phyloP scores from a whole-genome alignment of 2,888 invertebrate genomes.

The Leptogaster cylindrica region DNA sequence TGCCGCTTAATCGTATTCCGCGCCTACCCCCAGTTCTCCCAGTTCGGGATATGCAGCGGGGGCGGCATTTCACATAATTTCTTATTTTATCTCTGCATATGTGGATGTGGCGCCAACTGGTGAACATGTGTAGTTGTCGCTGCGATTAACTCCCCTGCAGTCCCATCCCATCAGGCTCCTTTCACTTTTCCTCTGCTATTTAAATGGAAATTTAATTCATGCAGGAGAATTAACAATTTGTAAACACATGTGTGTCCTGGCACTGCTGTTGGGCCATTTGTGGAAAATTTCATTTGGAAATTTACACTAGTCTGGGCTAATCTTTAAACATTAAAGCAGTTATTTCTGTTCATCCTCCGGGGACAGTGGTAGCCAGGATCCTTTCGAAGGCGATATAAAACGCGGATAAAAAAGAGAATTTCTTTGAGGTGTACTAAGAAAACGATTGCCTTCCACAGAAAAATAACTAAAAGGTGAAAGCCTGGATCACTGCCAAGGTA shows the following conservation, averaged over 20 bases:
- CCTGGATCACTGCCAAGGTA: slow-evolving; percentile 33
- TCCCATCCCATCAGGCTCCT: not conserved
- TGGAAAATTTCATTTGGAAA: slow-evolving; percentile 19
- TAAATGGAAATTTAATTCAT: slow-evolving; percentile 27
- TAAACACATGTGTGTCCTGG: slow-evolving; percentile 26
- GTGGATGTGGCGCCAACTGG: not conserved
- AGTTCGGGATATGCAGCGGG: not conserved
- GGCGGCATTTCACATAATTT: not conserved
- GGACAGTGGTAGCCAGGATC: not conserved
- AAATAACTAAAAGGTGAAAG: slow-evolving; percentile 24
- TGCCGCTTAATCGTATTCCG: not conserved
- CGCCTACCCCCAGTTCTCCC: not conserved
- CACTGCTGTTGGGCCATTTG: not conserved
- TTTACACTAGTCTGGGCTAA: slow-evolving; percentile 4
- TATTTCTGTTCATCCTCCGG: not conserved
- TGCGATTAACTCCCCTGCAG: not conserved
- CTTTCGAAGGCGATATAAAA: slow-evolving; percentile 27
- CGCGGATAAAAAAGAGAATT: slow-evolving; percentile 25
- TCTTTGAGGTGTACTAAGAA: slow-evolving; percentile 5
- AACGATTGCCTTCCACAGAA: slow-evolving; percentile 19
- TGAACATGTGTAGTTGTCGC: slow-evolving; percentile 6
- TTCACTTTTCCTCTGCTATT: slow-evolving; percentile 8
- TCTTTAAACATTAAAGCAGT: slow-evolving; percentile 26
- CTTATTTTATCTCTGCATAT: slow-evolving; percentile 5
- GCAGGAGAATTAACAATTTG: slow-evolving; percentile 30